Base-by-base conservation (phyloP, 1,140 invertebrate genomes). In the Magallana gigas region DNA sequence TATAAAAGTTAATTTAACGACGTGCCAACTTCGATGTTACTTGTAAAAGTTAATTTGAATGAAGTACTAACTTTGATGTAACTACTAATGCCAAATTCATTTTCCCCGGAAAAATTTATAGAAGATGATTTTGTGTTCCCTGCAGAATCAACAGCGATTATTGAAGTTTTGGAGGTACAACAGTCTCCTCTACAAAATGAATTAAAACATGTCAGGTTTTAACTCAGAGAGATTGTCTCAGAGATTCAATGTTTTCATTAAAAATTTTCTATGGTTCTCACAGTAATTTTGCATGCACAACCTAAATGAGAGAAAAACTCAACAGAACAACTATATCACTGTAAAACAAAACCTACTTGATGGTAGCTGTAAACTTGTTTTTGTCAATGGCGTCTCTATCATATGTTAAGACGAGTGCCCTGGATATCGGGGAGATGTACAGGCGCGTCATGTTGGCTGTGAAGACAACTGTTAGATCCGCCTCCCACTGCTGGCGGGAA, bases 401-500 rank as follows among this genome's bases (percentile, higher is more conserved):
- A 23, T 76, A 76, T 48, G 18, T 76, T 29, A 76, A 76, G 7
- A 23, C 11, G 23, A 76, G 5, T 4, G 18, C 23, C 9, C 18
- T 5, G 68, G 68, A 76, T 36, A 36, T 12, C 0, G 68, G 23
- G 6, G 60, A 16, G n/a, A 12, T 16, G 23, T 76, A 76, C 68
- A 76, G 68, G 14, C 68, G 23, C 18, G 68, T 76, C 68, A 76
- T 76, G 23, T 76, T 29, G 12, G 68, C 68, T 2, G 68, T 36
- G 23, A 76, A 76, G 29, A 76, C 4, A 76, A 76, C 23, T 12
- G 18, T 12, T 11, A 76, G 9, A 3, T 36, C 68, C 23, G 12
- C 9, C 68, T 76, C 68, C 68, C 68, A 76, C 18, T 76, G 18
- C 23, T 76, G 68, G 36, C 29, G 23, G 23, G 68, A 76, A 76